Evolutionary conservation across 2,888 invertebrate species (phyloP), one percentile per base, ranked within the genome.

Genomic region (Polydesmus complanatus): DNA sequence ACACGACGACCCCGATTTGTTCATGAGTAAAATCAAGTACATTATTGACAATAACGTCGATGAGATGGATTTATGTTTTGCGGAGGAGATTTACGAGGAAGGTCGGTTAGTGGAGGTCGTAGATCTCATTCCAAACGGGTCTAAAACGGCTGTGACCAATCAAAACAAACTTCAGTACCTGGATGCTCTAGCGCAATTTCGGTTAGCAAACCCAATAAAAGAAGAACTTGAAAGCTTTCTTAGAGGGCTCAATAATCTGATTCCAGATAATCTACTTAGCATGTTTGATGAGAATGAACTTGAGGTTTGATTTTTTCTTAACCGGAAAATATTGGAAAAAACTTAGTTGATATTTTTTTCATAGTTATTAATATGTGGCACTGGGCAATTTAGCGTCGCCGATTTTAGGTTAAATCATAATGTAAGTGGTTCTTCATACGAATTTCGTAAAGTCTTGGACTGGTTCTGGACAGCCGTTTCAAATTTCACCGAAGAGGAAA

Each of bases 251-350:
- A 88, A 89, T 74, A 85, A 90, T 73, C 82, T 94, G 51, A 89
- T 94, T 70, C 93, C 95, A 2, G 91, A 91, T 76, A 88, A 91
- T 77, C 80, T 94, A 68, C 80, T 95, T 64, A 89, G 90, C 71
- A 92, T 93, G 73, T 94, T 95, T 76, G 93, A 94, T 77, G 94
- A 94, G 76, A 91, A 92, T 76, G 94, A 95, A 76, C 79, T 95
- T 26, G 94, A 95, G 86, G 90, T 91, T 72, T 72, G 73, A n/a
- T n/a, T n/a, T n/a, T 52, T n/a, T 18, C 19, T 14, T 14, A 18
- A 19, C 18, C 52, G 8, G 19, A 11, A 14, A 18, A n/a, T n/a
- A n/a, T n/a, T n/a, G n/a, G n/a, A n/a, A n/a, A 21, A 19, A 3
- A 22, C 8, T 51, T 51, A 11, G 37, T 27, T 49, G 62, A 56